Evolutionary conservation across 2,797 vertebrate genomes (phyloP).

Genomic region (Coilia nasus): DNA sequence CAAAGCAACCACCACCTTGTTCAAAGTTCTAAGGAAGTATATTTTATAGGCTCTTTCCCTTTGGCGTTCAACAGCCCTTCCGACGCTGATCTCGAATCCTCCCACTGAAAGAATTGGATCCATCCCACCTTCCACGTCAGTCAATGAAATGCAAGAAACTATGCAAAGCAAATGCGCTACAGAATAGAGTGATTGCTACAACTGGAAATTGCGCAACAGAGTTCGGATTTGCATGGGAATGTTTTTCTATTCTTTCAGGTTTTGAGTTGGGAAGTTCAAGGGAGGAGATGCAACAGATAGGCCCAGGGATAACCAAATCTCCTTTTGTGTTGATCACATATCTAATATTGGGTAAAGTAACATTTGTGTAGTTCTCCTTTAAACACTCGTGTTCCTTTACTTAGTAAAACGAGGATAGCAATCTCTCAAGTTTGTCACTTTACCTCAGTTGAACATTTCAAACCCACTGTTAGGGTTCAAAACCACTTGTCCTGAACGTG

Average conservation of each 20-base stretch:
- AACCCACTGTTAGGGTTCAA: background rate
- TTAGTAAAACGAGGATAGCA: background rate
- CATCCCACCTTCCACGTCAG: constrained; percentile 47
- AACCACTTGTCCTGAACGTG: constrained; percentile 10
- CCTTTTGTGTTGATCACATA: background rate
- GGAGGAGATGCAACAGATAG: background rate
- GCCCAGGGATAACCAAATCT: background rate
- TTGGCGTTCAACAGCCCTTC: constrained; percentile 12
- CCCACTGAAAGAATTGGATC: constrained; percentile 27
- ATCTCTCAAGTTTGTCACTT: no score
- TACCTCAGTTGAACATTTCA: background rate
- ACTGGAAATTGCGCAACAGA: constrained; percentile 11
- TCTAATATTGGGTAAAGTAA: background rate
- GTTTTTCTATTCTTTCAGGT: background rate
- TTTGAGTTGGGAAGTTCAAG: background rate
- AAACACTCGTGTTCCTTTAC: background rate
- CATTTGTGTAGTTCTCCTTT: background rate
- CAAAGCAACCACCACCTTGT: constrained; percentile 26
- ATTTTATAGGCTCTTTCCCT: constrained; percentile 40
- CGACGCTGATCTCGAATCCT: constrained; percentile 15
- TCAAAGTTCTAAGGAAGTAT: constrained; percentile 38
- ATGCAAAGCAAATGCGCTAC: constrained; percentile 8
- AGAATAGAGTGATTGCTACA: background rate
- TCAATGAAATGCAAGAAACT: constrained; percentile 27
- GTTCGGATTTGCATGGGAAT: background rate